Evolutionary conservation across 2,113 vertebrate species (phyloP), one percentile per base, ranked within the genome.

Genomic region (Phyllostomus discolor): DNA sequence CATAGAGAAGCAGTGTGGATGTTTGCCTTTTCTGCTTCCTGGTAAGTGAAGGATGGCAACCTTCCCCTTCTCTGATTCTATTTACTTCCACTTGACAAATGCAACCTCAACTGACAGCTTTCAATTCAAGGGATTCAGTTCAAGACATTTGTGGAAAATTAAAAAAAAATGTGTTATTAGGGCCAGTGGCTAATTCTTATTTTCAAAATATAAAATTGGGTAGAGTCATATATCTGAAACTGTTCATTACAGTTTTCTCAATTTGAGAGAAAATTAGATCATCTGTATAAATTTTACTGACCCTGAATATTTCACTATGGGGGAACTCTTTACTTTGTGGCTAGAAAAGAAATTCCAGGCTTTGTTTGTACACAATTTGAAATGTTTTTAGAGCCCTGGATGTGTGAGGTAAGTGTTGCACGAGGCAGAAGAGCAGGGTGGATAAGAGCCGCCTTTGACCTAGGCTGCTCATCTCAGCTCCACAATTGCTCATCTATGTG

Each of bases 1-100:
- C 76, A 98, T 99, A 93, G 76, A 98, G 78, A 88, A 97, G 41
- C 75, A 91, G 35, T 99, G 99, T 50, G 98, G 98, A 72, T 99
- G 98, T 54, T 43, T 98, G 57, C 98, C 98, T 3, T 99, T 99
- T 72, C 88, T 98, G 88, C 98, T 99, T 86, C 98, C 98, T 97
- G 99, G 99, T 99, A 98, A 91, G 17, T 19, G n/a, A 10, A 46
- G 6, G 41, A 10, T 1, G 22, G 16, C 10, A 12, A 1, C 35
- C 28, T 62, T 10, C 1, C 19, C 3, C 31, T 73, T 48, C 16
- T 3, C 11, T 43, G 19, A 15, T 48, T 64, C 7, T n/a, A 28
- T 22, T 50, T 50, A 28, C 28, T 72, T 62, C 3, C 46, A 20
- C 1, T 69, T 43, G 64, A 35, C 50, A 50, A 73, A 41, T 31